Evolutionary conservation across 2,113 vertebrate species (phyloP).

Genomic region (Coptodon rendalli): DNA sequence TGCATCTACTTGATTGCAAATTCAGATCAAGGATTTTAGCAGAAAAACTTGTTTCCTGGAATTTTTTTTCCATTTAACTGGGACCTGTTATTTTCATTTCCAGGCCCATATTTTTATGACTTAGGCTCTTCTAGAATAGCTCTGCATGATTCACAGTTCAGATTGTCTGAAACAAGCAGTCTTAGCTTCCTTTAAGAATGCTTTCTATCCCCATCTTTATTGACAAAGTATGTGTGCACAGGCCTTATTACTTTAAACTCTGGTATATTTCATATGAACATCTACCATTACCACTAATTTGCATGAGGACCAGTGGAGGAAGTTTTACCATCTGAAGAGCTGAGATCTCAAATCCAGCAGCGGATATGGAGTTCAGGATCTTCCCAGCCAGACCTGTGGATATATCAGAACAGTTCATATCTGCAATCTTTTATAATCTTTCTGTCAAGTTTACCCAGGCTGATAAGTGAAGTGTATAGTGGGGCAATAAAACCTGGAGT

Average conservation of each 20-base stretch:
- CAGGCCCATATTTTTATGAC: background rate
- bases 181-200: background rate
- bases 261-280: background rate
- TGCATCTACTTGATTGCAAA: background rate
- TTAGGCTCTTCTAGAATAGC: background rate
- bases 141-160: background rate
- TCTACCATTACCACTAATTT: background rate
- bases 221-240: background rate
- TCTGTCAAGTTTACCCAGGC: background rate
- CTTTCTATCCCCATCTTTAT: background rate
- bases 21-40: background rate
- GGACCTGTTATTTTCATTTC: background rate
- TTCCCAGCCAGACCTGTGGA: slow-evolving; percentile 83
- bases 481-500: background rate
- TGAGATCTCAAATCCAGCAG: slow-evolving; percentile 84
- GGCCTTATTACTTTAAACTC: background rate
- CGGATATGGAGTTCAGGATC: slow-evolving; percentile 83
- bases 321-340: slow-evolving; percentile 85
- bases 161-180: background rate
- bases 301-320: background rate
- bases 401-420: background rate
- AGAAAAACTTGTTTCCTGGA: background rate
- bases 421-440: background rate
- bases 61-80: background rate
- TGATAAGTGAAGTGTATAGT: background rate